phyloP scores from a whole-genome alignment of 2,888 invertebrate species.

The Pristionchus maxplancki region DNA sequence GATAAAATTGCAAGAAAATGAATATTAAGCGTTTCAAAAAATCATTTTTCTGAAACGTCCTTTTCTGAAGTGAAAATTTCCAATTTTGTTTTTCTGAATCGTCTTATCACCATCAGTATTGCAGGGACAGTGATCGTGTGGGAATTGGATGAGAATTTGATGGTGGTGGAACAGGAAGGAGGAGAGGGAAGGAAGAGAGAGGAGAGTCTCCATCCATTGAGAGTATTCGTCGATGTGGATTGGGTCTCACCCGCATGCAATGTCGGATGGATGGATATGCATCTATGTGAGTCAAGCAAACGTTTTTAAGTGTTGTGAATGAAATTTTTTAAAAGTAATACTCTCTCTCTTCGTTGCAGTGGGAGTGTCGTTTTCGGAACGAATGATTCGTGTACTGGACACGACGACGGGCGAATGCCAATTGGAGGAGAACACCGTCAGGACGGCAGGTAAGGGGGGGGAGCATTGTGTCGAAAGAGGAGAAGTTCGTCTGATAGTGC shows the following conservation, averaged over 20 bases:
- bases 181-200: not conserved
- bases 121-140: conserved; percentile 30
- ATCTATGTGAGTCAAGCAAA: not conserved
- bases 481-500: not conserved
- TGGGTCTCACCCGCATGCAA: conserved; percentile 2
- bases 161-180: not conserved
- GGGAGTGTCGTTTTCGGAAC: conserved; percentile 33
- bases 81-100: no score
- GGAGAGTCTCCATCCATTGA: not conserved
- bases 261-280: not conserved
- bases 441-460: conserved; percentile 39
- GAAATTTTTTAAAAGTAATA: not conserved
- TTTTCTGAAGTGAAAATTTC: no score
- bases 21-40: no score
- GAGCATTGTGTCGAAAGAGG: not conserved
- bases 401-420: conserved; percentile 19
- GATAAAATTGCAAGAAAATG: no score
- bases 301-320: no score
- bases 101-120: no score
- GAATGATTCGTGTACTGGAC: not conserved
- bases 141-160: conserved; percentile 21
- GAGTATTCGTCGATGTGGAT: conserved; percentile 35
- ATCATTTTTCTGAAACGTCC: no score
- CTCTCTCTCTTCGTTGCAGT: not conserved
- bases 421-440: conserved; percentile 38